These are phyloP conservation scores for Tyto alba DNA, from an alignment of 2,113 vertebrate species.

Conservation along the genomic window DNA sequence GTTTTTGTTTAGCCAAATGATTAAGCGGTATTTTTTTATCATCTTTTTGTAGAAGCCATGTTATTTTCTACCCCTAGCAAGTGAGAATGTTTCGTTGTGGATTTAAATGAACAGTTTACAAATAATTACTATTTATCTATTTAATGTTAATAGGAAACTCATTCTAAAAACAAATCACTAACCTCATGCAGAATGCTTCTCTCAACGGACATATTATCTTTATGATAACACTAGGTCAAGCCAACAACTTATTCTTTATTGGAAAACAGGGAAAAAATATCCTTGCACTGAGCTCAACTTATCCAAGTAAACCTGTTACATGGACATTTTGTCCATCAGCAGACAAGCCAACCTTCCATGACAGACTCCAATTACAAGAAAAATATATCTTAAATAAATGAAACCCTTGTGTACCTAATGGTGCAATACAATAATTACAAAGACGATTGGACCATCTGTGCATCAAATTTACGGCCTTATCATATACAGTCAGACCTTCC, in stretches of 20 bases:
- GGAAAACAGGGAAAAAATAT: not conserved
- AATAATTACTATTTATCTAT: constrained; percentile 30
- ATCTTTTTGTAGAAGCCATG: not conserved
- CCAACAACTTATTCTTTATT: constrained; percentile 24
- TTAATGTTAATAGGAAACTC: constrained; percentile 22
- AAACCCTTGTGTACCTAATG: constrained; percentile 49
- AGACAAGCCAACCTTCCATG: not conserved
- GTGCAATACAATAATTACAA: constrained; percentile 52
- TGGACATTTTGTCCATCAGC: constrained; percentile 32
- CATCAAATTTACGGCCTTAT: constrained; percentile 28
- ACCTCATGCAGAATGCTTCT: not conserved
- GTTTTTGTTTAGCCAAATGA: constrained; percentile 40
- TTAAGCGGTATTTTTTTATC: not conserved
- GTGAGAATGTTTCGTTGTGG: not conserved
- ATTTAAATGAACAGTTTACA: constrained; percentile 28
- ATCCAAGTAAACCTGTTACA: constrained; percentile 25
- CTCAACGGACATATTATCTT: not conserved
- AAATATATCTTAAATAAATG: constrained; percentile 60
- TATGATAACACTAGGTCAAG: constrained; percentile 13
- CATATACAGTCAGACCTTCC: constrained; percentile 2
- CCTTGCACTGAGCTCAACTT: not conserved
- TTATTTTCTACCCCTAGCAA: not conserved
- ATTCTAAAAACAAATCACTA: constrained; percentile 25
- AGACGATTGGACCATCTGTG: constrained; percentile 56
- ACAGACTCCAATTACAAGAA: constrained; percentile 59